Conservation (phyloP, 2,113 vertebrate genomes). For the Hippopotamus amphibius region DNA sequence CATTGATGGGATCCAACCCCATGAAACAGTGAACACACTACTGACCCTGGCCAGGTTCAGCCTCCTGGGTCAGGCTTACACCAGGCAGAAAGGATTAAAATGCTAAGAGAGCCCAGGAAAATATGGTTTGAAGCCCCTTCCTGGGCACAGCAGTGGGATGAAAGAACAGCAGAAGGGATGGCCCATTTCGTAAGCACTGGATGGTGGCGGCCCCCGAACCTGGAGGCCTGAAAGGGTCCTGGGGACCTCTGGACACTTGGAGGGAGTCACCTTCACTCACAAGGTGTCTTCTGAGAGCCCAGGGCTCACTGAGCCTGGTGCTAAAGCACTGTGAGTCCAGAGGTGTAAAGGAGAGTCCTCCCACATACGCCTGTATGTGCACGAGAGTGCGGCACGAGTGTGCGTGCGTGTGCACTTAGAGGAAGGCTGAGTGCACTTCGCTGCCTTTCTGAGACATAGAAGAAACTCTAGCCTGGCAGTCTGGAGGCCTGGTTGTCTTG, state of each 20-base stretch:
- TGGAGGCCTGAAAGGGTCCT: not conserved
- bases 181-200: not conserved
- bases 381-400: rapidly evolving
- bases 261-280: not conserved
- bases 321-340: not conserved
- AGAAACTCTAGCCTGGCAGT: not conserved
- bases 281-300: not conserved
- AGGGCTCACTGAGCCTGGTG: not conserved
- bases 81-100: not conserved
- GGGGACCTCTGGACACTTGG: not conserved
- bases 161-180: not conserved
- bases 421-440: not conserved
- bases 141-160: not conserved
- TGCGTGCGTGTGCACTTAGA: not conserved
- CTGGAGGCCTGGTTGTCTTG: not conserved
- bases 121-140: not conserved
- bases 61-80: not conserved
- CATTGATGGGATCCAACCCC: too few species aligned
- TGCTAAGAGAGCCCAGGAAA: not conserved
- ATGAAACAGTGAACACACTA: not conserved
- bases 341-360: not conserved
- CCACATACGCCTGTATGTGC: too few species aligned
- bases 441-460: not conserved
- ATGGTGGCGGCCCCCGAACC: not conserved
- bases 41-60: not conserved